Evolutionary conservation across 2,888 invertebrate species (phyloP), one percentile per base, ranked within the genome.

Genomic region (Scaptomyza reducta): DNA sequence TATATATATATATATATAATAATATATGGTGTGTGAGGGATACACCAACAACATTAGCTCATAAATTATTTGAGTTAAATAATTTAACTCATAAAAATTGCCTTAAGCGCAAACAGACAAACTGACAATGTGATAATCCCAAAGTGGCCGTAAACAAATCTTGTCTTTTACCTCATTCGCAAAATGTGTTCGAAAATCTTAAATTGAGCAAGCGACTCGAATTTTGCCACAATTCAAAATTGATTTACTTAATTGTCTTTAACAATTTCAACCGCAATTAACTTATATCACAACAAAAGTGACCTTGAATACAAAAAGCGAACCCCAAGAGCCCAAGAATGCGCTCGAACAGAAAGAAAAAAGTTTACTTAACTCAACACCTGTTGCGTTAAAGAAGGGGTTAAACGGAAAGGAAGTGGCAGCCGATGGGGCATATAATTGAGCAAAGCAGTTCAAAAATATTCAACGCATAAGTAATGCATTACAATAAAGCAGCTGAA

Each of bases 201-300:
- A 63, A 70, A 71, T 82, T 86, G 74, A 66, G 80, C 64, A 77
- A 80, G 58, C 53, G 46, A 53, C n/a, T 33, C 60, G 68, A 82
- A 55, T 79, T 76, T 65, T 82, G 71, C 83, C 62, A 61, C 63
- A 77, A 29, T 10, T 55, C 67, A 55, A 72, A 83, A 83, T 68
- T 67, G 71, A 88, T 83, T 88, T 88, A 80, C 77, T 74, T 77
- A 83, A 86, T 78, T 73, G 84, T 76, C 87, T 81, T 81, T 58
- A 76, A 65, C 76, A 81, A 69, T 82, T 82, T 85, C 88, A 85
- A 77, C 73, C 81, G 73, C 56, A 76, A 10, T 25, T 38, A 11
- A 35, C 25, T 47, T 42, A 44, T n/a, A 71, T 69, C 74, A 70
- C 78, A 78, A 69, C 77, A 78, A 69, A 70, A 46, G 49, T 82